These are phyloP conservation scores for Fistularia commersonii DNA, from an alignment of 2,797 vertebrate species.

Conservation along the genomic window DNA sequence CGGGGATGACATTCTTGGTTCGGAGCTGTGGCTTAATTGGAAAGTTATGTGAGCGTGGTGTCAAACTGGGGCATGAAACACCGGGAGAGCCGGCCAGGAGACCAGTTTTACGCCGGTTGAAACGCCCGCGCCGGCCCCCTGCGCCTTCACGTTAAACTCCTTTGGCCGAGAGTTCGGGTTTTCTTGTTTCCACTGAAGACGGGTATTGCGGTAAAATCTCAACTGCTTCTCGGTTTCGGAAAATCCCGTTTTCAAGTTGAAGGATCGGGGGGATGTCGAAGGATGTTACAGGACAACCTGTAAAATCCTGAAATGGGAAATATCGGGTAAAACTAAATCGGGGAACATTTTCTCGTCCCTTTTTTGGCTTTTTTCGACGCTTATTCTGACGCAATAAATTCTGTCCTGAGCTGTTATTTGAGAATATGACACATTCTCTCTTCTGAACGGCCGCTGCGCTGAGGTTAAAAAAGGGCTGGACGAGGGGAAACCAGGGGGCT, in stretches of 20 bases:
- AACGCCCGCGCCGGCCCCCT: constrained; percentile 6
- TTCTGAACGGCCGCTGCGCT: constrained; percentile 1
- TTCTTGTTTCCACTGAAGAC: constrained; percentile 64
- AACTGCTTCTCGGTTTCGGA: constrained; percentile 61
- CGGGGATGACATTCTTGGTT: constrained; percentile 35
- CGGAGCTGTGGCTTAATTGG: constrained; percentile 37
- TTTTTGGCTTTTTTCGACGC: constrained; percentile 19
- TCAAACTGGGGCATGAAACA: constrained; percentile 40
- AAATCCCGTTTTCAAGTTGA: constrained; percentile 70
- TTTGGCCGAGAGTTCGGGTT: constrained; percentile 58
- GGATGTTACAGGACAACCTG: constrained; percentile 75
- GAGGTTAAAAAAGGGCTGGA: constrained; percentile 8
- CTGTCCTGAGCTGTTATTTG: constrained; percentile 24
- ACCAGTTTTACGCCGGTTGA: constrained; percentile 16
- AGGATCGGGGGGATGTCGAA: constrained; percentile 67
- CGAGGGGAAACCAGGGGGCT: constrained; percentile 7
- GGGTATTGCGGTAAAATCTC: constrained; percentile 58
- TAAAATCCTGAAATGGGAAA: constrained; percentile 68
- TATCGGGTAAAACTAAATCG: constrained; percentile 48
- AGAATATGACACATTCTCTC: constrained; percentile 15
- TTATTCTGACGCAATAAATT: constrained; percentile 8
- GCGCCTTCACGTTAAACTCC: constrained; percentile 37
- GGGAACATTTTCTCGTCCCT: constrained; percentile 52
- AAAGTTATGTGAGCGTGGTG: constrained; percentile 42
- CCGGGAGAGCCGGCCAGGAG: constrained; percentile 23